Conservation (phyloP, 2,797 vertebrate genomes). For the Esox lucius region DNA sequence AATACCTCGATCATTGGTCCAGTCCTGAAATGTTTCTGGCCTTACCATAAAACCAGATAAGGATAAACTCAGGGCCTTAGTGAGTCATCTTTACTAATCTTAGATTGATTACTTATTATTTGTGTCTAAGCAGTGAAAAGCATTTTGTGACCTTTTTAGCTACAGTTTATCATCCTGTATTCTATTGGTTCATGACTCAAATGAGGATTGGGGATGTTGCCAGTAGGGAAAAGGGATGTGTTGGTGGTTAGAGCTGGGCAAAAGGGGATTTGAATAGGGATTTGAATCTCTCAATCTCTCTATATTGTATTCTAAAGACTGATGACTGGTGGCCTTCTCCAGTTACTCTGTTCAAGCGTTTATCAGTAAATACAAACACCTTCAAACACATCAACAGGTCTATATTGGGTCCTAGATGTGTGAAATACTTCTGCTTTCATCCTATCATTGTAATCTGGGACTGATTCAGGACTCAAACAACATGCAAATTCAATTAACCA, state of each 20-base stretch:
- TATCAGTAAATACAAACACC: not conserved
- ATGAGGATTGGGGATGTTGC: not conserved
- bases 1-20: too few relatives aligned
- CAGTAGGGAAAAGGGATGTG: not conserved
- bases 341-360: not conserved
- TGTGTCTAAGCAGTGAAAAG: not conserved
- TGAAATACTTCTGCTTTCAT: too few relatives aligned
- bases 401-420: too few relatives aligned
- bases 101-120: too few relatives aligned
- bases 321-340: not conserved
- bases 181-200: conserved; percentile 15
- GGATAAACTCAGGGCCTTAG: too few relatives aligned
- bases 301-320: not conserved
- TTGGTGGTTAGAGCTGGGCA: not conserved
- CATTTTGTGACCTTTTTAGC: not conserved
- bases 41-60: too few relatives aligned
- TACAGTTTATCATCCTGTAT: not conserved
- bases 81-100: too few relatives aligned
- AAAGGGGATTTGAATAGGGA: conserved; percentile 19
- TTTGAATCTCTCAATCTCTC: conserved; percentile 18
- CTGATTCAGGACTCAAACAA: too few relatives aligned
- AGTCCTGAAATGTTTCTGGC: too few relatives aligned
- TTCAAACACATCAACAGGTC: not conserved
- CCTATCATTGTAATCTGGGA: too few relatives aligned
- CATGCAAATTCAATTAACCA: too few relatives aligned